phyloP scores from a whole-genome alignment of 2,113 vertebrate genomes.

The Tychaedon coryphoeus region DNA sequence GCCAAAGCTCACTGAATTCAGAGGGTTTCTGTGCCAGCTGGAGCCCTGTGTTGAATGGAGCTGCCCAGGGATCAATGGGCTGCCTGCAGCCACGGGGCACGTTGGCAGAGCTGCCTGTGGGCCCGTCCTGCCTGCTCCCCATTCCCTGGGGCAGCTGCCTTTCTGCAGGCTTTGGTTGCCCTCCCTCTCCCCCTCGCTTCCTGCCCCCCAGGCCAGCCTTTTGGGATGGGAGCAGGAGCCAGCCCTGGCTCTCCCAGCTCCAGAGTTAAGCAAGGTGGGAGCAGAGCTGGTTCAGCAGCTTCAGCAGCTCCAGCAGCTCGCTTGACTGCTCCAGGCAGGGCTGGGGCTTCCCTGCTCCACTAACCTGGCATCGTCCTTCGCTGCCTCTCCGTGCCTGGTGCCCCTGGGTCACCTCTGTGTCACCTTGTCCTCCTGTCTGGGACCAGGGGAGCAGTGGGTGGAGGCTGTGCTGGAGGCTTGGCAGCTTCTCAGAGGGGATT shows the following conservation, averaged over 20 bases:
- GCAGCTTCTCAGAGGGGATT: background rate
- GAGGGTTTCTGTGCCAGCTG: background rate
- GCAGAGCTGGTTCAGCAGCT: background rate
- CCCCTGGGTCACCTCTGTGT: background rate
- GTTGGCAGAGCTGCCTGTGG: background rate
- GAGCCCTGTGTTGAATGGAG: background rate
- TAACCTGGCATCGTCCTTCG: background rate
- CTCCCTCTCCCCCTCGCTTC: background rate
- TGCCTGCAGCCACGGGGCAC: background rate
- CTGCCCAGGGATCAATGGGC: background rate
- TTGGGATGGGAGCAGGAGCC: background rate
- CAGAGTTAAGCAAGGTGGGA: background rate
- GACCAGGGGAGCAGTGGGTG: background rate
- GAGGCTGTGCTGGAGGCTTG: background rate
- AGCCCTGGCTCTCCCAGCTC: background rate
- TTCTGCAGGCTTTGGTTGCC: constrained; percentile 10
- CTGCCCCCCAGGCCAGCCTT: background rate
- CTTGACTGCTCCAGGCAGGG: background rate
- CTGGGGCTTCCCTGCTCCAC: background rate
- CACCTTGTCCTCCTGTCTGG: constrained; percentile 23
- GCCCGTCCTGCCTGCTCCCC: background rate
- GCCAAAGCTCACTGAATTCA: background rate
- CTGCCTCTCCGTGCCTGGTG: background rate
- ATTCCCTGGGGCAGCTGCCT: background rate
- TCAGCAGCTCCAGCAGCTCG: background rate